Conservation (phyloP, 2,113 vertebrate species). For the Myxocyprinus asiaticus region DNA sequence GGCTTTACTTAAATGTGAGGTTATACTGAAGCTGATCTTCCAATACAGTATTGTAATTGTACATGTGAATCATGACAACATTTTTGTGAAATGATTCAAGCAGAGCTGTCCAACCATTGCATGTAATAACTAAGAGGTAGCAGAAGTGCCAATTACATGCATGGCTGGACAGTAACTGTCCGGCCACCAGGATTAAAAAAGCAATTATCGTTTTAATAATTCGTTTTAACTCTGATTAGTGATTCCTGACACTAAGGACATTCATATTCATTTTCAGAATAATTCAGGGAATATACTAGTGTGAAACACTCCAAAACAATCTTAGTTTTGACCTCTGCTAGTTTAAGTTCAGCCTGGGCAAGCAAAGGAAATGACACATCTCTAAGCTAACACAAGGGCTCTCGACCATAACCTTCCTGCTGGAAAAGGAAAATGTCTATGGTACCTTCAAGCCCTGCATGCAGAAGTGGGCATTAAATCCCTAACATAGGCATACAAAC, state of each 20-base stretch:
- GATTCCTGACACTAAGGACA: slow-evolving; percentile 2
- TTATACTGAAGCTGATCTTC: slow-evolving; percentile 1
- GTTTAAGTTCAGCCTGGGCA: slow-evolving; percentile 23
- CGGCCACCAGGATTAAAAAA: slow-evolving; percentile 37
- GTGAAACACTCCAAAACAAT: neutral
- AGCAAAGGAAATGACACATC: slow-evolving; percentile 30
- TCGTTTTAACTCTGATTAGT: slow-evolving; percentile 23
- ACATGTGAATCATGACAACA: slow-evolving; percentile 18
- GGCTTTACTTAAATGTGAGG: neutral
- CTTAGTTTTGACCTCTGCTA: slow-evolving; percentile 2
- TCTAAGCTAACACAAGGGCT: neutral
- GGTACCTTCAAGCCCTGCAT: neutral
- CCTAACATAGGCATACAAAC: neutral
- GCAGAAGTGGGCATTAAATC: slow-evolving; percentile 14
- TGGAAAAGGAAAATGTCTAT: neutral
- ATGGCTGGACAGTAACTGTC: slow-evolving; percentile 43
- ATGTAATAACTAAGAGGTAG: slow-evolving; percentile 17
- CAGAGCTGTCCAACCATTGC: slow-evolving; percentile 21
- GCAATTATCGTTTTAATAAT: slow-evolving; percentile 21
- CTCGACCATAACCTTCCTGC: neutral
- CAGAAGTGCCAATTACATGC: slow-evolving; percentile 46
- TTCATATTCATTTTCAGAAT: slow-evolving; percentile 7
- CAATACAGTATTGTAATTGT: slow-evolving; percentile 9
- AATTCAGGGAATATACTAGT: neutral
- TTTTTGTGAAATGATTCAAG: neutral